Base-by-base conservation (phyloP, 2,113 vertebrate genomes). In the Pogonocichla stellata region DNA sequence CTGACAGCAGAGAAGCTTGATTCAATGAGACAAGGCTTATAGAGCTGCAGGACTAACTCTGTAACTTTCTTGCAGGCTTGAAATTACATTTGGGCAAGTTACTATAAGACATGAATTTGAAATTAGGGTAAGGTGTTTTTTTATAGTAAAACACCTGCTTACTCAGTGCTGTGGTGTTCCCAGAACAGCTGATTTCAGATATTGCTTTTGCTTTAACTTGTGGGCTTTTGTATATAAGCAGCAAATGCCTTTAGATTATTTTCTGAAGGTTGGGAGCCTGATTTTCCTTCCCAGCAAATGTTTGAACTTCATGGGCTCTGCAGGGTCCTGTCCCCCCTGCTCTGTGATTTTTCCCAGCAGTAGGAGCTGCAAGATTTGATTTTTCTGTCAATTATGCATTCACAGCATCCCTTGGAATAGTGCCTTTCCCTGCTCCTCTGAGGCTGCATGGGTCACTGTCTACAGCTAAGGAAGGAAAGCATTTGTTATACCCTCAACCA, bases 1-100 rank as follows among this genome's bases (percentile, higher is more conserved):
- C 83, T 89, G 85, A 17, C 57, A 83, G 94, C 65, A 57, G 67
- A 92, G 86, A 48, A 43, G 60, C 51, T 86, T 92, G 67, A 92
- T 93, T 93, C 91, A 73, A 45, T 43, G 83, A 89, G 95, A 95
- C 67, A 79, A 45, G 78, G 87, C 91, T 95, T 95, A 88, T 34
- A 73, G 93, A 95, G 45, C 86, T 95, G 78, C 66, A 65, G 73
- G 65, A 64, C 53, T 47, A 88, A 75, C 67, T 87, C 65, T 70
- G 7, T 62, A 56, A 71, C 82, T 95, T 95, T 86, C 72, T 86
- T 71, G 72, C 48, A 81, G 80, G 23, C 88, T 89, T 93, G 86
- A 91, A 95, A 95, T 93, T 93, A 57, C 86, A 57, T 96, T 93
- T 88, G 34, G 77, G 33, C 83, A 57, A 87, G 86, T 64, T 85